Conservation (phyloP, 2,888 invertebrate genomes). For the Bellardia bayeri region DNA sequence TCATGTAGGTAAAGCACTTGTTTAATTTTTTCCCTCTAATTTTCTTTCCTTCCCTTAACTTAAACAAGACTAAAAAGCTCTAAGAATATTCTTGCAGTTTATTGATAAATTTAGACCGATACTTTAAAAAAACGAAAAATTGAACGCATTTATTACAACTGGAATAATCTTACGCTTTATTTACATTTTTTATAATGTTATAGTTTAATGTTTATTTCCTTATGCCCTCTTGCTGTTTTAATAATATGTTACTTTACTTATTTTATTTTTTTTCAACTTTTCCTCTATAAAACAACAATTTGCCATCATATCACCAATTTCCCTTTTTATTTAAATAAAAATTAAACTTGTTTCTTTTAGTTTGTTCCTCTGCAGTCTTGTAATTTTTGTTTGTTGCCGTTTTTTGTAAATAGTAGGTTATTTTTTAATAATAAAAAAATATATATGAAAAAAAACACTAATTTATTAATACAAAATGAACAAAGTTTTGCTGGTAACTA, state of each 20-base stretch:
- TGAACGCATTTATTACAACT: constrained; percentile 44
- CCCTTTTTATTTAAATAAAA: constrained; percentile 4
- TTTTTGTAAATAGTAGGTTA: constrained; percentile 72
- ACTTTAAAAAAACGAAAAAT: constrained; percentile 1
- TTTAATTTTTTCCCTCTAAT: no score
- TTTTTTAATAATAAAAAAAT: constrained; percentile 39
- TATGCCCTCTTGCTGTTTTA: not conserved
- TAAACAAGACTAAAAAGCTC: constrained; percentile 1
- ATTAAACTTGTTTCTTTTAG: constrained; percentile 21
- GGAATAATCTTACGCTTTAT: not conserved
- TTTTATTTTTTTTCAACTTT: not conserved
- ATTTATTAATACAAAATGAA: constrained; percentile 58
- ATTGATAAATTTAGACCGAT: not conserved
- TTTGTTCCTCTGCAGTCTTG: constrained; percentile 17
- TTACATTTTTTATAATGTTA: not conserved
- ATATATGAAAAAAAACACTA: constrained; percentile 33
- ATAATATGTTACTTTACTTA: not conserved
- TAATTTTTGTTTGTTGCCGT: constrained; percentile 32
- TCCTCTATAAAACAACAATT: not conserved
- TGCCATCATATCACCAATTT: constrained; percentile 60
- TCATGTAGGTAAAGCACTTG: constrained; percentile 54
- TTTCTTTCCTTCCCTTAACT: not conserved
- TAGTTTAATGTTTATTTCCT: constrained; percentile 5
- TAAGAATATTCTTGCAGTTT: not conserved
- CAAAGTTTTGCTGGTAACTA: not conserved